Evolutionary conservation across 2,797 vertebrate species (phyloP), one percentile per base, ranked within the genome.

Genomic region (Brachyalestes nurse): DNA sequence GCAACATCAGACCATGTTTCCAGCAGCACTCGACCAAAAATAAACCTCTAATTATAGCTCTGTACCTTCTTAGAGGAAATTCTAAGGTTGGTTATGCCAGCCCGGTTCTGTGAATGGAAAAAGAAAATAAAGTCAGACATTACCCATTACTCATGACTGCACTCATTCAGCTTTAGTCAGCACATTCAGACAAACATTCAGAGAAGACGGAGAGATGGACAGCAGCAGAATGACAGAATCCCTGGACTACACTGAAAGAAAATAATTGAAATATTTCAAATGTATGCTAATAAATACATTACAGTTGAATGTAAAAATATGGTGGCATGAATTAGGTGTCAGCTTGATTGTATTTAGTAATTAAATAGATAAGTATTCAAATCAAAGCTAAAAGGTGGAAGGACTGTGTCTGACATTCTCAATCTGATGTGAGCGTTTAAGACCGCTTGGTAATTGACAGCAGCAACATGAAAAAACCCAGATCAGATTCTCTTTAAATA

Each of bases 41-140:
- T 6, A 3, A 72, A 53, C 40, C 71, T 34, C 58, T 77, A 42
- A 64, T 51, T 47, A 55, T n/a, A 14, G 19, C 38, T 73, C 64
- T 88, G 95, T 97, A 99, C 98, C 94, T 99, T 99, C 93, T 99
- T 99, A 7, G 97, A 93, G 72, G 98, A 99, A 88, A 99, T 99
- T 92, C 93, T 97, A 91, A 99, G 90, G 88, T 97, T 95, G 85
- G 97, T 98, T 88, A 99, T 94, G 7, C 96, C 94, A 92, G 93
- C 93, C 83, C 91, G 94, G 88, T 94, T 96, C 98, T 99, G 91
- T 84, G 93, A 92, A 75, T 86, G 70, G 86, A 79, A 81, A 81
- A 72, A 21, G n/a, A 49, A 9, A 77, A 60, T 10, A 16, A 47
- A 45, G 16, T 49, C 0, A 78, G 60, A 69, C 0, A 23, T 66